Conservation (phyloP, 2,888 invertebrate species). For the Physocephala rufipes region DNA sequence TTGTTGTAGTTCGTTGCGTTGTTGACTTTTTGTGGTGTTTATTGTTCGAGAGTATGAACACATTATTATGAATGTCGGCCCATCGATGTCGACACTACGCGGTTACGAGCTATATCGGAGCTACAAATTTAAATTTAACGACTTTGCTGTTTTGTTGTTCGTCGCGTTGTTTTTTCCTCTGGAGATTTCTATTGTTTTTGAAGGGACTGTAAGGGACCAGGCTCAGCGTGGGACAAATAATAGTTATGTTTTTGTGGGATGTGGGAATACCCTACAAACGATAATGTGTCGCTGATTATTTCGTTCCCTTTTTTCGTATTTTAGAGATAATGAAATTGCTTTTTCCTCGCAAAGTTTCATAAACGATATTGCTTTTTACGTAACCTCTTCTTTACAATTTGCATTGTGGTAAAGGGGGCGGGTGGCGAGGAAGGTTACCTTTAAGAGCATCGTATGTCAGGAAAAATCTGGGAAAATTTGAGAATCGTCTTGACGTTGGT, state of each 20-base stretch:
- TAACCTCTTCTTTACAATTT: background rate
- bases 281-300: background rate
- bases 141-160: background rate
- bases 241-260: too few species aligned
- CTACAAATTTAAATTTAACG: background rate
- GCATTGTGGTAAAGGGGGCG: too few species aligned
- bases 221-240: too few species aligned
- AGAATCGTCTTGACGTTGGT: background rate
- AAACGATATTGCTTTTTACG: background rate
- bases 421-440: too few species aligned
- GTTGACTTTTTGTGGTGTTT: too few species aligned
- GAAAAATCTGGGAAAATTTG: background rate
- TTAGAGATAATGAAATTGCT: conserved; percentile 6
- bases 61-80: background rate
- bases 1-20: conserved; percentile 50
- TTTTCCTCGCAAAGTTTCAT: background rate
- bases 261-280: too few species aligned
- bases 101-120: background rate
- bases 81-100: background rate
- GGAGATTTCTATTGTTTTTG: background rate
- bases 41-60: background rate
- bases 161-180: conserved; percentile 2
- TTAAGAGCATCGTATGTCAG: background rate
- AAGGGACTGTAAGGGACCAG: background rate
- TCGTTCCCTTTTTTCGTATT: background rate